Evolutionary conservation across 92 coral and sea anemone genomes (phyloP), one percentile per base, ranked within the genome.

Genomic region (Palythoa caribaeorum): DNA sequence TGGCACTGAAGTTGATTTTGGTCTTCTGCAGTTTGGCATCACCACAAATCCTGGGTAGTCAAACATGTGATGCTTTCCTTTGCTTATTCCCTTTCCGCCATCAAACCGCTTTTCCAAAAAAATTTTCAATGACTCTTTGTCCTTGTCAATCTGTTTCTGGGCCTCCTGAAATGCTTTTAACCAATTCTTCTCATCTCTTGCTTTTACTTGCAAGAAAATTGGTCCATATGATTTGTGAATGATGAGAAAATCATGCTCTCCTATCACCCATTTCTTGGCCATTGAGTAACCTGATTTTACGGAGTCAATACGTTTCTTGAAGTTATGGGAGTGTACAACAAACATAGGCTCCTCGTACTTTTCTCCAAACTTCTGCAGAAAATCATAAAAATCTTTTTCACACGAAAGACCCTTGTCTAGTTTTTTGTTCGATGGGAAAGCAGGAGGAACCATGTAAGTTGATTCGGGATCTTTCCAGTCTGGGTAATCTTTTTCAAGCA

Each of bases 241-340:
- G 19, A 92, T 52, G 6, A 92, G 91, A 89, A 92, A 89, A 68
- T 92, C 94, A 12, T 71, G 73, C 69, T 92, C 92, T 55, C 94
- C 94, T 2, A 17, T 77, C 2, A 89, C 36, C 92, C 91, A 86
- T 4, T 65, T 80, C 17, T 11, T 62, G 16, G 2, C 47, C 17
- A 14, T 44, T n/a, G 54, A 40, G 39, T 40, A 14, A 73, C 55
- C 78, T 12, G 78, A 39, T 38, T 15, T 40, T 3, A 73, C 14
- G 2, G 78, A 35, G 3, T 13, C 53, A 20, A 40, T 10, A 37
- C 11, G 78, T 73, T 66, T 11, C 7, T 37, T 66, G 77, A 79
- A 88, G 14, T 52, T 78, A 7, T 66, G 47, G 2, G 73, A 40
- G 38, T 84, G 72, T 51, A 89, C 68, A 20, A 89, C 91, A 83